These are phyloP conservation scores for Pterocles gutturalis DNA, from an alignment of 2,113 vertebrate genomes.

Conservation along the genomic window DNA sequence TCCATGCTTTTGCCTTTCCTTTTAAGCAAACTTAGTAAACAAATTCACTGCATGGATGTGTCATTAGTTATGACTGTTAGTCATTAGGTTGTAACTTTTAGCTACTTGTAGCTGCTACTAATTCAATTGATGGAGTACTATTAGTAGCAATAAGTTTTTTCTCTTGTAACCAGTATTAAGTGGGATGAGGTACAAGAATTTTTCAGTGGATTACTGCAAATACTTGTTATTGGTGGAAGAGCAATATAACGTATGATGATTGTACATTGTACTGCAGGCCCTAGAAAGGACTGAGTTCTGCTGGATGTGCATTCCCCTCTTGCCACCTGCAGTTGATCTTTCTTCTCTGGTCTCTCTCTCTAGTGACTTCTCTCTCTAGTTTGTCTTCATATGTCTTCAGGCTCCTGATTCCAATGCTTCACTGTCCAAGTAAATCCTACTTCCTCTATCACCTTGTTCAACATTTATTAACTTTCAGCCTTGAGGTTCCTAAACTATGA, in stretches of 20 bases:
- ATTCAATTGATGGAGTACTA: neutral
- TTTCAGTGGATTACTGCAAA: neutral
- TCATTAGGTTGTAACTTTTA: neutral
- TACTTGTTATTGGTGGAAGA: neutral
- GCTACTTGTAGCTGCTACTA: neutral
- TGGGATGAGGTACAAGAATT: neutral
- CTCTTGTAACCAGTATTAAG: neutral
- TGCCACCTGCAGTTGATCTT: neutral
- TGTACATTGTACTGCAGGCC: accelerated
- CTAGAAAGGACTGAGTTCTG: neutral
- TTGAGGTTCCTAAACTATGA: neutral
- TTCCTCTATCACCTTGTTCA: neutral
- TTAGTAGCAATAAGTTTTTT: neutral
- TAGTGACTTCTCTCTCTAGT: neutral
- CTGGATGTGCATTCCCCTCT: neutral
- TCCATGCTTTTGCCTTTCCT: neutral
- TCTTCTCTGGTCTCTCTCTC: neutral
- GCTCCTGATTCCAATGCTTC: neutral
- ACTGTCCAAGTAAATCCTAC: neutral
- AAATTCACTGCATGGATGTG: neutral
- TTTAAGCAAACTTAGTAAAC: neutral
- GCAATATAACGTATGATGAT: neutral
- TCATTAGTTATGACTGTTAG: too few species aligned
- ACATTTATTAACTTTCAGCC: neutral
- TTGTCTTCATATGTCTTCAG: neutral